These are phyloP conservation scores for Lamprologus speciosus DNA, from an alignment of 2,113 vertebrate species.

Conservation along the genomic window DNA sequence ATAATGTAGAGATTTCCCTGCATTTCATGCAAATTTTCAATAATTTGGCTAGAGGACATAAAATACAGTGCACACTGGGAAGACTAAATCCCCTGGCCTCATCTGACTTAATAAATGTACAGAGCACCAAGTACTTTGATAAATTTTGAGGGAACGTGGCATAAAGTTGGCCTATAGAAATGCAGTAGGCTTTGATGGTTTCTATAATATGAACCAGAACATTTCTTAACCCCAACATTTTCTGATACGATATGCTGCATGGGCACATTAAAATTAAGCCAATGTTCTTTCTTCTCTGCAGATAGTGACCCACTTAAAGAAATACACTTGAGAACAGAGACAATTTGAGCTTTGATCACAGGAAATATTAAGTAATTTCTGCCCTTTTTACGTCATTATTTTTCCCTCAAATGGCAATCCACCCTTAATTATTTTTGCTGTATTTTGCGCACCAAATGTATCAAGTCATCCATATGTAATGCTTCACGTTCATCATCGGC, in stretches of 20 bases:
- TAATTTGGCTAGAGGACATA: not conserved
- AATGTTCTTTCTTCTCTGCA: slow-evolving; percentile 4
- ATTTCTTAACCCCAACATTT: slow-evolving; percentile 25
- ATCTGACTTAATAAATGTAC: not conserved
- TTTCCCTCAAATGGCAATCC: not conserved
- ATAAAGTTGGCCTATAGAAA: not conserved
- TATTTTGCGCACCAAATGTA: slow-evolving; percentile 23
- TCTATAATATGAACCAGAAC: not conserved
- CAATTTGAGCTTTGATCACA: slow-evolving; percentile 8
- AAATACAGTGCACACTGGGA: not conserved
- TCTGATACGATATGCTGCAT: slow-evolving; percentile 33
- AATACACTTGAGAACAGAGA: not conserved
- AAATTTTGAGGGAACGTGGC: slow-evolving; percentile 46
- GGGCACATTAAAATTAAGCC: slow-evolving; percentile 23
- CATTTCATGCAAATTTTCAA: not conserved
- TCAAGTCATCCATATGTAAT: slow-evolving; percentile 47
- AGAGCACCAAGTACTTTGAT: slow-evolving; percentile 10
- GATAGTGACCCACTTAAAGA: slow-evolving; percentile 44
- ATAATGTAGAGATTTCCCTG: not conserved
- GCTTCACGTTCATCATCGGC: slow-evolving; percentile 11
- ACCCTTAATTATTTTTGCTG: not conserved
- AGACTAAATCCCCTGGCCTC: not conserved
- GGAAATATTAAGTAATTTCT: slow-evolving; percentile 9
- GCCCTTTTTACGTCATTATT: not conserved
- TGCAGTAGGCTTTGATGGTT: not conserved